phyloP scores from a whole-genome alignment of 2,888 invertebrate species.

The Syrista parreyssii region DNA sequence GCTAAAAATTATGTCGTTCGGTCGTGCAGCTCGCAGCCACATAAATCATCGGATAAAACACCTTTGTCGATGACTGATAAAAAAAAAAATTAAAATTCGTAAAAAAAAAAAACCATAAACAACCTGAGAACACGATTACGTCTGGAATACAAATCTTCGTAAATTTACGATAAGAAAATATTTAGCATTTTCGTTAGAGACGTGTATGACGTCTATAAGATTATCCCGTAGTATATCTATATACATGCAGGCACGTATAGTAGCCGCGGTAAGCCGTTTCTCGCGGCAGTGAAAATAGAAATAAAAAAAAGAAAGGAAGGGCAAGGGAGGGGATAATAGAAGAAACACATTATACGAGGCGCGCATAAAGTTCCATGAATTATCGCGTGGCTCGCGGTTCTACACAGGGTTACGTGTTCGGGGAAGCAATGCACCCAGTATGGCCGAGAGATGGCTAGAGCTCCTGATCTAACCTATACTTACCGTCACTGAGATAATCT shows the following conservation, averaged over 20 bases:
- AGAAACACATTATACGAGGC: conserved; percentile 29
- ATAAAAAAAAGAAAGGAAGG: conserved; percentile 16
- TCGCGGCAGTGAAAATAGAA: neutral
- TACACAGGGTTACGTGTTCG: conserved; percentile 43
- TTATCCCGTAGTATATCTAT: neutral
- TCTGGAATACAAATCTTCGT: neutral
- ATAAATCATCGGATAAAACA: neutral
- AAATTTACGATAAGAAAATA: neutral
- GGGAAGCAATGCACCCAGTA: conserved; percentile 48
- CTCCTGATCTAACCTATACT: conserved; percentile 53
- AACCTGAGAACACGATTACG: neutral
- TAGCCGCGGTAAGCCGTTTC: neutral
- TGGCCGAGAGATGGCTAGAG: conserved; percentile 43
- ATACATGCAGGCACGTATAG: neutral
- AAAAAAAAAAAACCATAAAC: neutral
- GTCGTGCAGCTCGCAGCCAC: neutral
- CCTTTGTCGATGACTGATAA: neutral
- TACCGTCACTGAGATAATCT: conserved; percentile 56
- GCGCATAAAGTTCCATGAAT: conserved; percentile 52
- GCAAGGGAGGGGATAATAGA: conserved; percentile 6
- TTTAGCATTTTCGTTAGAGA: neutral
- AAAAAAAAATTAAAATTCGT: neutral
- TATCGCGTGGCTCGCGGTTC: conserved; percentile 42
- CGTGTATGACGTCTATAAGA: neutral
- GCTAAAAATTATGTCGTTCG: conserved; percentile 49